Evolutionary conservation across 2,888 invertebrate species (phyloP), one percentile per base, ranked within the genome.

Genomic region (Cybosia mesomella): DNA sequence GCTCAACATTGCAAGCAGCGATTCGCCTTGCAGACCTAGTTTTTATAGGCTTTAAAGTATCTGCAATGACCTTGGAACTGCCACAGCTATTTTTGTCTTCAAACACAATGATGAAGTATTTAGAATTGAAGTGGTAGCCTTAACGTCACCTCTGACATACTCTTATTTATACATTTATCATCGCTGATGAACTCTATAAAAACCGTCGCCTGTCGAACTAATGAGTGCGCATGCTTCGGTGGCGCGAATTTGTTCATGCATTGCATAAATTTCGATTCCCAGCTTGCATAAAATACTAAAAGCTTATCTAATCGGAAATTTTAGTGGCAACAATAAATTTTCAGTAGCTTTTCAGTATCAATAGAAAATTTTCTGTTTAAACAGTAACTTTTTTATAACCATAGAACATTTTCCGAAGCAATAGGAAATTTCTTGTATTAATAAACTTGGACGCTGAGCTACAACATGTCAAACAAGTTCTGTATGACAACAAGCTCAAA

Each of bases 51-150:
- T 49, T 49, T 49, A 49, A 49, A 49, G 9, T 49, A n/a, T n/a
- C 8, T 49, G n/a, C 49, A 28, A 28, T 5, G 28, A 28, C 43
- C 49, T 49, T 49, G n/a, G 2, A n/a, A 49, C 49, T n/a, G 49
- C 49, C 49, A 49, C 49, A 49, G 2, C 49, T 49, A n/a, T 49
- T 49, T 49, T n/a, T 49, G 49, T n/a, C 18, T n/a, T 49, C n/a
- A n/a, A 49, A 49, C n/a, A 49, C n/a, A 49, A 49, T 49, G 49
- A 49, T 49, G 28, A 28, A 28, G 49, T 49, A 49, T 49, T 49
- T 49, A 2, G 49, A 49, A 49, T 49, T 49, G 49, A 49, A 49
- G 49, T 43, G 43, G 18, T 43, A 18, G 43, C 43, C 18, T 43
- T 43, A 18, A 43, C 13, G 18, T 18, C 43, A n/a, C 18, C 18